Evolutionary conservation across 2,797 vertebrate species (phyloP), one percentile per base, ranked within the genome.

Genomic region (Centropyge bicolor): DNA sequence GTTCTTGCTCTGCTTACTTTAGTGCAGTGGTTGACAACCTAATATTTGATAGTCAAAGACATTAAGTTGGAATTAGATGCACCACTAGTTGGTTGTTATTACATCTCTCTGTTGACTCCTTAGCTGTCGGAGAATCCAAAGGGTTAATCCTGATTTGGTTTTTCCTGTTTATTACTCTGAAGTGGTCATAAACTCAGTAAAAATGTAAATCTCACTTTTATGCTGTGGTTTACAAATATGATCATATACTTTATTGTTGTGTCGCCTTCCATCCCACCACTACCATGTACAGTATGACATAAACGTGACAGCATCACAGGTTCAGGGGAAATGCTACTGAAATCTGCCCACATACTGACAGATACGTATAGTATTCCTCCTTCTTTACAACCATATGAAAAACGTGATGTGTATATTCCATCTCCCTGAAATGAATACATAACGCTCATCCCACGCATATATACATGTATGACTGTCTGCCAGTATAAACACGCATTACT

Each of bases 401-500:
- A 66, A 70, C 69, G 62, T 40, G 16, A 70, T 45, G 48, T 49
- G 4, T 79, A 40, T 57, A 60, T 77, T 76, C 59, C 61, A 43
- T 45, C 68, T 62, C 45, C 61, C 49, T 62, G 71, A 59, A 78
- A 72, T 85, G 49, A 73, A 84, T 76, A 36, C 52, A 80, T 71
- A 38, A 67, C 78, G 46, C 38, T 80, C 66, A 72, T 83, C 76
- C 67, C 45, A 77, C 43, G n/a, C 52, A 27, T 81, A 45, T 76
- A 61, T 36, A 60, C 67, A 12, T 59, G 20, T 70, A 52, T 78
- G 74, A 74, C 65, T 69, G 67, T 74, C 79, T 84, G 69, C 73
- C 83, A 73, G 52, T 72, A 57, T 63, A 77, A 85, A 89, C 80
- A 82, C 49, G 62, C 36, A 83, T 88, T 77, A 82, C 51, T 83